Base-by-base conservation (phyloP, 2,797 vertebrate genomes). In the Catostomus latipinnis region DNA sequence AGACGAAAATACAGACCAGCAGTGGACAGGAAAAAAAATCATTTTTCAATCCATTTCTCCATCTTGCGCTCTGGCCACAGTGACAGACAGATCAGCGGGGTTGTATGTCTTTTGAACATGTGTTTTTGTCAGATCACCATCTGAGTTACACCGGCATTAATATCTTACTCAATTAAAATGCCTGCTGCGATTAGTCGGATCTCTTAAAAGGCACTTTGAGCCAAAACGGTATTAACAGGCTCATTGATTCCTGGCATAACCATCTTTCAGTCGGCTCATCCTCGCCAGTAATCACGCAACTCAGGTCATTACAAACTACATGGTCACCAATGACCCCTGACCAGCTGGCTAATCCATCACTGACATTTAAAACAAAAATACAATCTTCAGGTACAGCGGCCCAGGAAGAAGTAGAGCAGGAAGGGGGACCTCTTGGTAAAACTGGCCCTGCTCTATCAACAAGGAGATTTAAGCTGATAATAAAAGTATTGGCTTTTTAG, bases 151-250 rank as follows among this genome's bases (percentile, higher is more conserved):
- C 52, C 10, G 13, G 13, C 8, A 43, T 81, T 82, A 80, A 87
- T 77, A 70, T 81, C 63, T 81, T 62, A 71, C 75, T 67, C 46
- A 71, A 84, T 87, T 83, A 76, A 88, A 78, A 83, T 82, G 80
- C 71, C 74, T 73, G 76, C 62, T 66, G 75, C 22, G 72, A 84
- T 86, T 87, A 87, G 69, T 48, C 71, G 66, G 49, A 78, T 76
- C 80, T 82, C 62, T 84, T 85, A 81, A 84, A 84, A 81, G 76
- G 82, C 61, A 81, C 81, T 82, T 80, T 67, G 72, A 85, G 79
- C 82, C 74, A 78, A 81, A 87, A 67, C 69, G 62, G 76, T 80
- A 77, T 85, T 82, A 86, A 81, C 82, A 69, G 76, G 48, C 70
- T 83, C 78, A 85, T 84, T 78, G 81, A 81, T 78, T 78, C 63